Conservation (phyloP, 2,113 vertebrate genomes). For the Platichthys stellatus region DNA sequence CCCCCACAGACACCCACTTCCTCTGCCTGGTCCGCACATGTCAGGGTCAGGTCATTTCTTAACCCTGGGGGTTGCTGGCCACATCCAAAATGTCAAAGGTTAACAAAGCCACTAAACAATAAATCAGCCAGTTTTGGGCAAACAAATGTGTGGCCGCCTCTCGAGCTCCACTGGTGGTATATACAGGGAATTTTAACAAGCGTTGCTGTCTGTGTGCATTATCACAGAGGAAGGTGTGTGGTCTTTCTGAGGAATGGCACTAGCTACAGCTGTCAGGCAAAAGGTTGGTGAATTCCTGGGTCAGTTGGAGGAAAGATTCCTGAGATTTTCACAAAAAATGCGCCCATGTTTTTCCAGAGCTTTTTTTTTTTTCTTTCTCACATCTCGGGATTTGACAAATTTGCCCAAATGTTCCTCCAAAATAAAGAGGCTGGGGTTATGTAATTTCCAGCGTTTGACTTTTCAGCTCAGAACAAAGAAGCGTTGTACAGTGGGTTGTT, state of each 20-base stretch:
- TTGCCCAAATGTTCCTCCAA: slow-evolving; percentile 47
- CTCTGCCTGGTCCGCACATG: slow-evolving; percentile 75
- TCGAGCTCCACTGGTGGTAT: slow-evolving; percentile 27
- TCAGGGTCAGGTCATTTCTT: slow-evolving; percentile 68
- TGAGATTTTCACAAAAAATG: slow-evolving; percentile 15
- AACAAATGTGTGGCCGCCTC: slow-evolving; percentile 51
- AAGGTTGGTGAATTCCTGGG: slow-evolving; percentile 33
- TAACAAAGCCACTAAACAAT: slow-evolving; percentile 71
- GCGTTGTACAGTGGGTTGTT: slow-evolving; percentile 30
- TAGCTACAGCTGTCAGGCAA: slow-evolving; percentile 50
- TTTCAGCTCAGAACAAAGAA: slow-evolving; percentile 47
- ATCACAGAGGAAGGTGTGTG: slow-evolving; percentile 60
- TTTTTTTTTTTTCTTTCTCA: slow-evolving; percentile 4
- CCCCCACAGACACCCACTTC: slow-evolving; percentile 45
- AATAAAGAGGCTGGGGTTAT: slow-evolving; percentile 59
- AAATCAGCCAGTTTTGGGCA: slow-evolving; percentile 56
- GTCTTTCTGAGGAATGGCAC: slow-evolving; percentile 53
- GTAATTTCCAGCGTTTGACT: slow-evolving; percentile 54
- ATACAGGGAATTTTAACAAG: slow-evolving; percentile 31
- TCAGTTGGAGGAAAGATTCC: slow-evolving; percentile 18
- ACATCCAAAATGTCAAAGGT: slow-evolving; percentile 65
- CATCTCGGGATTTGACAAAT: slow-evolving; percentile 44
- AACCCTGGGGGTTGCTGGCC: slow-evolving; percentile 41
- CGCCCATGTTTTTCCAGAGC: slow-evolving; percentile 19
- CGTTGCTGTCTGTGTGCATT: slow-evolving; percentile 25